Evolutionary conservation across 2,888 invertebrate genomes (phyloP), one percentile per base, ranked within the genome.

Genomic region (Leucophenga montana): DNA sequence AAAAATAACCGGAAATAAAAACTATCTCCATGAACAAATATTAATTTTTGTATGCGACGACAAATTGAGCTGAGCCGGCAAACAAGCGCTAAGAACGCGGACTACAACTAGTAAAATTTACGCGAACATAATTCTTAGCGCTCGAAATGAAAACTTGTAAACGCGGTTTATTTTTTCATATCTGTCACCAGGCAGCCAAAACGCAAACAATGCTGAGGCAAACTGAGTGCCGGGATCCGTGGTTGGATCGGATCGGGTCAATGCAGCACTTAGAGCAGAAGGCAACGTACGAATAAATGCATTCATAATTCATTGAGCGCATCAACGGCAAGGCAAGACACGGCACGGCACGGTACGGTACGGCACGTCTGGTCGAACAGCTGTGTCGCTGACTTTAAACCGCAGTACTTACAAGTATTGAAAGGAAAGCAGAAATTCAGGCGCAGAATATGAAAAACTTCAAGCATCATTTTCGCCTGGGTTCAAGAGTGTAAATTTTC

Each of bases 301-400:
- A 64, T 64, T 64, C 62, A 64, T 64, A 48, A 64, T 64, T 64
- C 62, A 64, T 46, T 64, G 62, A 64, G 62, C 62, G 27, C 61
- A 44, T 61, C 61, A 61, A 14, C 61, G 61, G n/a, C n/a, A n/a
- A n/a, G n/a, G n/a, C n/a, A n/a, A n/a, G n/a, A n/a, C n/a, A n/a
- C n/a, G n/a, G n/a, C n/a, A n/a, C n/a, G n/a, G n/a, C n/a, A n/a
- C n/a, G n/a, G n/a, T n/a, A n/a, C n/a, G n/a, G 13, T 33, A 33
- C 44, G 27, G 62, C 20, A 46, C 20, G 48, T 64, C 62, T n/a
- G 16, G 13, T 4, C 16, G 18, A n/a, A 13, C 50, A 16, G n/a
- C 14, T 50, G 16, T n/a, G 1, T 22, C 11, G 56, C 3, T 39
- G 39, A 11, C 8, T 39, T 39, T 39, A 39, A 39, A 39, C 27